Base-by-base conservation (phyloP, 2,888 invertebrate genomes). In the Tetranychus piercei region DNA sequence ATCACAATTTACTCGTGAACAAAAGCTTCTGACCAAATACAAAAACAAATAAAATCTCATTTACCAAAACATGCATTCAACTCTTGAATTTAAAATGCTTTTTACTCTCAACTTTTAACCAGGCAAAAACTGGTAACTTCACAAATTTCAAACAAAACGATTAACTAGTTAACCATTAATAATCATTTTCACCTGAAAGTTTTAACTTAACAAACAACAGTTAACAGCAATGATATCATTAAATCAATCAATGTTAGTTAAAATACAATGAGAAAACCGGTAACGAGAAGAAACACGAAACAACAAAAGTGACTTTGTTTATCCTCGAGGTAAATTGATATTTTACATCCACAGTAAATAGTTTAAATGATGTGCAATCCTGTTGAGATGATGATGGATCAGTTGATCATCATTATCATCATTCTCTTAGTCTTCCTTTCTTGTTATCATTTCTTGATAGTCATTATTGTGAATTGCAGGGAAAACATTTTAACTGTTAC, bases 361-460 rank as follows among this genome's bases (percentile, higher is more conserved):
- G 55, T 55, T 55, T 55, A 55, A 55, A 55, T 55, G 55, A 55
- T 55, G 55, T 55, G 3, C 55, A 55, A 55, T 55, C 55, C 55
- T 55, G 55, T 55, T 55, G 55, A 55, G 55, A 55, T 55, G 55
- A 55, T 55, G 55, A 55, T 55, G 55, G 55, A 55, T 55, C 55
- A 55, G 55, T 55, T 55, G 55, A 55, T 55, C 55, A 55, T 55
- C 55, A 9, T 55, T 9, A 55, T 55, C 55, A 55, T 55, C 55
- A 34, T 34, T 0, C 4, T 34, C 3, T 34, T 34, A 3, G 34
- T 34, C 34, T 34, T 34, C 34, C 34, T 34, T 55, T 55, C 55
- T 55, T 55, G 55, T 55, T 55, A 55, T 55, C 55, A 55, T 55
- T 55, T 34, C 4, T 3, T 5, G 15, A 55, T 15, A 55, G 15